phyloP scores from a whole-genome alignment of 2,888 invertebrate species.

The Cerastoderma edule region DNA sequence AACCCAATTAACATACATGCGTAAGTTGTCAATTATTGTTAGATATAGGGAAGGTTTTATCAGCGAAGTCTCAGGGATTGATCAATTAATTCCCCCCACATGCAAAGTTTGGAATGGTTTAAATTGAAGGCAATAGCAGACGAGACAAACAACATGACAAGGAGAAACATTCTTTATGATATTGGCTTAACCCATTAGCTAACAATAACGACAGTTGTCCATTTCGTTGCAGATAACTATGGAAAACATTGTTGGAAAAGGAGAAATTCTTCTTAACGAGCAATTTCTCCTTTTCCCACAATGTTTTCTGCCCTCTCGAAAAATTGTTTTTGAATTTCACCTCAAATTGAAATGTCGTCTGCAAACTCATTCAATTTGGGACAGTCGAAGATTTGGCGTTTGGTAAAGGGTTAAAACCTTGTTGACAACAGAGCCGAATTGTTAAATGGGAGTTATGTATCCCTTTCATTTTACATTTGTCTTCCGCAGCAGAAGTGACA shows the following conservation, averaged over 20 bases:
- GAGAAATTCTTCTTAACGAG: neutral
- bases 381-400: neutral
- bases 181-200: neutral
- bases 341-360: neutral
- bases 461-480: neutral
- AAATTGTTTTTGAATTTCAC: neutral
- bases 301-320: no score
- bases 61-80: neutral
- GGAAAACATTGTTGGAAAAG: neutral
- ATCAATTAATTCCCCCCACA: neutral
- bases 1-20: no score
- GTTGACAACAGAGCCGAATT: neutral
- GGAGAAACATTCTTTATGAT: neutral
- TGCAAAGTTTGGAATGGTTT: neutral
- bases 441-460: neutral
- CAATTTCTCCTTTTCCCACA: conserved; percentile 8
- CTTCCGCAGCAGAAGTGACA: no score
- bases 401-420: neutral
- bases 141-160: neutral
- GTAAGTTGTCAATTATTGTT: no score
- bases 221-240: neutral
- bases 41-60: neutral
- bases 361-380: neutral
- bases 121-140: neutral
- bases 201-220: no score